A percentile compares a stretch with the other conserved stretches of the same genome.
These are phyloP conservation scores for Platycheirus rosarum DNA, from an alignment of 2,888 invertebrate species.

Conservation along the genomic window DNA sequence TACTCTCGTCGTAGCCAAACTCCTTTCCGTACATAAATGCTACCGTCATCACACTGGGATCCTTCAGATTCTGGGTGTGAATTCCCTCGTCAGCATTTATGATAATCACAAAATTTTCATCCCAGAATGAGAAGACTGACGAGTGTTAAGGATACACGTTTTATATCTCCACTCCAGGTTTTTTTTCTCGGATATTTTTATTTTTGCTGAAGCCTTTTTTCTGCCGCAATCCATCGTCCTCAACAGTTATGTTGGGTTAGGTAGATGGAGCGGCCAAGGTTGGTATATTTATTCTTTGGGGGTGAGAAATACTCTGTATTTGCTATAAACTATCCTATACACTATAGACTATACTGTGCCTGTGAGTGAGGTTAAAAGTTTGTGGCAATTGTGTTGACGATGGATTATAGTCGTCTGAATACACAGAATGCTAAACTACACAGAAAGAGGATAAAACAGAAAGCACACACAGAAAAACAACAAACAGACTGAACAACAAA, in stretches of 20 bases:
- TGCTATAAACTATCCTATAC: too few species aligned
- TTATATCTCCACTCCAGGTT: slow-evolving; percentile 54
- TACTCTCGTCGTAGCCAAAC: background rate
- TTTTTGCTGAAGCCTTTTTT: slow-evolving; percentile 49
- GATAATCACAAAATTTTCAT: slow-evolving; percentile 72
- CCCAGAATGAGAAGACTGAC: slow-evolving; percentile 60
- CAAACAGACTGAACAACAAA: slow-evolving; percentile 10
- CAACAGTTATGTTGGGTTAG: slow-evolving; percentile 3
- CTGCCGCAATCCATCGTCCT: slow-evolving; percentile 60
- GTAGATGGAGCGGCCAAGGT: background rate
- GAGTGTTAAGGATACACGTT: slow-evolving; percentile 71
- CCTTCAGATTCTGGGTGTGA: slow-evolving; percentile 58
- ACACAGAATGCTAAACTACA: slow-evolving; percentile 60
- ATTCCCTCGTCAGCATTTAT: slow-evolving; percentile 73
- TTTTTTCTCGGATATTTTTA: slow-evolving; percentile 23
- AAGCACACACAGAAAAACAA: slow-evolving; percentile 27
- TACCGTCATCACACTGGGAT: slow-evolving; percentile 31
- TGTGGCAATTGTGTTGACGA: slow-evolving; percentile 72
- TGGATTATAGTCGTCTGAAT: slow-evolving; percentile 65
- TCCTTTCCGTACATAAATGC: slow-evolving; percentile 15
- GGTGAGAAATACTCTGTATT: background rate
- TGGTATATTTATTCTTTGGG: slow-evolving; percentile 32
- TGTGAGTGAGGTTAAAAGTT: slow-evolving; percentile 65
- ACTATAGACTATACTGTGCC: too few species aligned
- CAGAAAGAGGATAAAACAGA: slow-evolving; percentile 38